Evolutionary conservation across 2,797 vertebrate species (phyloP).

Genomic region (Sylvia borin): DNA sequence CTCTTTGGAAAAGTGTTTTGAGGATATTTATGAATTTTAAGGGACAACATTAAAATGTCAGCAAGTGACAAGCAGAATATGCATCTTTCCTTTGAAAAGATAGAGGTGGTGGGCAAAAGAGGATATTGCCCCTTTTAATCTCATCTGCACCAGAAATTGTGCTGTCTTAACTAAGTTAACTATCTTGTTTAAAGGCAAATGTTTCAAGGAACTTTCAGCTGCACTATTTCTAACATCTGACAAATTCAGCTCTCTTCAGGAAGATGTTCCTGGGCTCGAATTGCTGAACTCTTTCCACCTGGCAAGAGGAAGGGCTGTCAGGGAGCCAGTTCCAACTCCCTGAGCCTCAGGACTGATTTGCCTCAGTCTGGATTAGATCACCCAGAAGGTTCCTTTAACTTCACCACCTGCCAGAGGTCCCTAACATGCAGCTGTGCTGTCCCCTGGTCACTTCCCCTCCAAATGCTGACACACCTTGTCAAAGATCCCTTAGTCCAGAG

Average conservation of each 20-base stretch:
- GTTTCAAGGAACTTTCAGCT: not conserved
- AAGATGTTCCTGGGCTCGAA: not conserved
- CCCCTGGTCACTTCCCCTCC: not conserved
- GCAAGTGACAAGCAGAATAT: not conserved
- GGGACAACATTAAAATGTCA: not conserved
- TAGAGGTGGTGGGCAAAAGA: not conserved
- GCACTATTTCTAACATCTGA: not conserved
- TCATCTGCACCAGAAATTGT: not conserved
- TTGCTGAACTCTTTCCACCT: slow-evolving; percentile 29
- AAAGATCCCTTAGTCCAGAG: not conserved
- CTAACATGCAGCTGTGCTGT: not conserved
- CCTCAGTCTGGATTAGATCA: not conserved
- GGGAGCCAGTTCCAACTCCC: not conserved
- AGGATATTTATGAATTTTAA: not conserved
- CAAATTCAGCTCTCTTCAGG: not conserved
- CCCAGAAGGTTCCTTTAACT: not conserved
- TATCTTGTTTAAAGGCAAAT: not conserved
- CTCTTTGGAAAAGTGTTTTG: not conserved
- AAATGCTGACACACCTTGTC: not conserved
- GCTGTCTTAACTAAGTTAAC: not conserved
- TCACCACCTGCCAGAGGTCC: not conserved
- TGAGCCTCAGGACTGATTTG: not conserved
- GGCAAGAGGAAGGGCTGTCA: slow-evolving; percentile 5
- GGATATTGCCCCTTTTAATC: not conserved
- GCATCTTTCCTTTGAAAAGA: not conserved